Evolutionary conservation across 1,140 invertebrate genomes (phyloP), one percentile per base, ranked within the genome.

Genomic region (Solenopsis fugax): DNA sequence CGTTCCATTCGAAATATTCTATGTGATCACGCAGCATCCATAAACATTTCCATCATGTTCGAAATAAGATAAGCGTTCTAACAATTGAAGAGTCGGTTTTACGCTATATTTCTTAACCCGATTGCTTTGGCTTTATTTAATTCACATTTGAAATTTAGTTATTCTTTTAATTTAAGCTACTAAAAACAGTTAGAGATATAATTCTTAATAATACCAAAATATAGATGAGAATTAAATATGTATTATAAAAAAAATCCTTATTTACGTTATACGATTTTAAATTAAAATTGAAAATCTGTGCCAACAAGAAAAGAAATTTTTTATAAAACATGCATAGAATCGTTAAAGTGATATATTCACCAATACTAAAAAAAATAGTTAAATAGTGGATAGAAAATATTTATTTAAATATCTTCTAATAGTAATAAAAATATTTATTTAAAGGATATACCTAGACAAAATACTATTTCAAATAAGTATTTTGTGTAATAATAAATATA

Each of bases 1-100:
- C 78, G 16, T 75, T 73, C 4, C 7, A 62, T 82, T 73, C 54
- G 41, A 73, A 56, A 75, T 50, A 41, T n/a, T 84, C 24, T 48
- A 16, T 37, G 21, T 6, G 48, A 69, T 69, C 64, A 50, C 21
- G 21, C 48, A 58, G 7, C 16, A 48, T 48, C 18, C 24, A 64
- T 24, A 34, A 41, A 77, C 41, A 78, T 78, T 65, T 78, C 37
- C 10, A 29, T 54, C 16, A 71, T 56, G 1, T 50, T 4, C 18
- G 6, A 80, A 56, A 64, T 50, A 62, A 71, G n/a, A 56, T 58
- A 24, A 0, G 9, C 29, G 12, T 52, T 69, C 48, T 7, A 54
- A 56, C 12, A 69, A 69, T 54, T 16, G 16, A 41, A 34, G 3
- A 4, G 4, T 21, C 12, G 13, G 5, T 52, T 78, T 78, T 50